Evolutionary conservation across 1,140 invertebrate genomes (phyloP), one percentile per base, ranked within the genome.

Genomic region (Chrysopa pallens): DNA sequence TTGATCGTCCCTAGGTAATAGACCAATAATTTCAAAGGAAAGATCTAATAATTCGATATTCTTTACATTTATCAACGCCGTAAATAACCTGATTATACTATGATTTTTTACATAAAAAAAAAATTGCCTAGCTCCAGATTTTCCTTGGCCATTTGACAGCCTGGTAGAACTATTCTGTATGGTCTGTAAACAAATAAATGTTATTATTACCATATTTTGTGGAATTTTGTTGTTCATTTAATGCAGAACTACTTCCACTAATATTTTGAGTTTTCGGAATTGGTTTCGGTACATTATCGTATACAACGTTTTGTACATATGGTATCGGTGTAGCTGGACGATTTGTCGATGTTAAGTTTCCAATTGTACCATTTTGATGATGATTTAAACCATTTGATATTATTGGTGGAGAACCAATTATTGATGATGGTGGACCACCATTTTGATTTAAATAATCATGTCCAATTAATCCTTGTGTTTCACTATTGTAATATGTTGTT

Each of bases 271-370:
- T 9, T 33, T 33, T 33, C n/a, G 31, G 31, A 2, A 33, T 12
- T 4, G 8, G 31, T 33, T 33, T 33, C 6, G 31, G 31, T 11
- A 33, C 6, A 6, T 11, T 12, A 29, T 57, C 59, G 43, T 68
- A 74, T n/a, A 83, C 79, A 12, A 77, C 76, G 53, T 85, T 85
- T 52, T 80, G 81, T 0, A 84, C 65, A 48, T 78, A 84, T 0
- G 80, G 77, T 49, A 84, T 74, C 0, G 79, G 79, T 12, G 69
- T 68, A 17, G 69, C 64, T 31, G 54, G 61, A 54, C 53, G 71
- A 58, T 48, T 53, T 11, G 31, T 12, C 8, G 8, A 7, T 3
- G 29, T 27, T 0, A 56, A 55, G 23, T 60, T 57, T 42, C 60
- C 60, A 35, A 13, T n/a, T 27, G 8, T 40, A 40, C n/a, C 12